Evolutionary conservation across 2,113 vertebrate genomes (phyloP).

Genomic region (Scomber scombrus): DNA sequence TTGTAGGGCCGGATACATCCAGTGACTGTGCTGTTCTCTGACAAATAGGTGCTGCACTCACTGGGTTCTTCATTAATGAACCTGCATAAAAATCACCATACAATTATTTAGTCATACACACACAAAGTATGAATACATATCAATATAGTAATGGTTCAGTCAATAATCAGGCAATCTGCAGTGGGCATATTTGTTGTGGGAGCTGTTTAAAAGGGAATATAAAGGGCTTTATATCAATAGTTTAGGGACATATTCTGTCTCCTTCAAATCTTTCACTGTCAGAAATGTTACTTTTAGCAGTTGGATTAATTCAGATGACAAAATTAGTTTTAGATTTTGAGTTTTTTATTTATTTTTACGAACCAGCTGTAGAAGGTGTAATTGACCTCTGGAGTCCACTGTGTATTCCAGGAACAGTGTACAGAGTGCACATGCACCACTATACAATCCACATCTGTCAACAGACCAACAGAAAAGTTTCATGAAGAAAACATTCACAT

Average conservation of each 20-base stretch:
- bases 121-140: neutral
- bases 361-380: constrained; percentile 69
- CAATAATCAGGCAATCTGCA: neutral
- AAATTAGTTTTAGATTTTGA: no score
- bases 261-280: no score
- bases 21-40: constrained; percentile 17
- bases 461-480: neutral
- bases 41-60: constrained; percentile 64
- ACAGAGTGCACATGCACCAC: constrained; percentile 58
- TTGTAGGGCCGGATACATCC: constrained; percentile 61
- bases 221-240: neutral
- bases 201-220: neutral
- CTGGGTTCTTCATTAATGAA: fast-evolving
- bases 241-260: neutral
- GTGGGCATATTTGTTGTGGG: neutral
- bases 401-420: constrained; percentile 59
- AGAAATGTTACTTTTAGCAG: no score
- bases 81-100: constrained; percentile 46
- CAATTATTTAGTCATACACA: neutral
- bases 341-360: constrained; percentile 1
- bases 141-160: neutral
- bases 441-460: constrained; percentile 65
- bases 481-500: neutral
- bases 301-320: no score
- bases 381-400: constrained; percentile 42